Evolutionary conservation across 2,888 invertebrate genomes (phyloP), one percentile per base, ranked within the genome.

Genomic region (Xestia rhomboidea): DNA sequence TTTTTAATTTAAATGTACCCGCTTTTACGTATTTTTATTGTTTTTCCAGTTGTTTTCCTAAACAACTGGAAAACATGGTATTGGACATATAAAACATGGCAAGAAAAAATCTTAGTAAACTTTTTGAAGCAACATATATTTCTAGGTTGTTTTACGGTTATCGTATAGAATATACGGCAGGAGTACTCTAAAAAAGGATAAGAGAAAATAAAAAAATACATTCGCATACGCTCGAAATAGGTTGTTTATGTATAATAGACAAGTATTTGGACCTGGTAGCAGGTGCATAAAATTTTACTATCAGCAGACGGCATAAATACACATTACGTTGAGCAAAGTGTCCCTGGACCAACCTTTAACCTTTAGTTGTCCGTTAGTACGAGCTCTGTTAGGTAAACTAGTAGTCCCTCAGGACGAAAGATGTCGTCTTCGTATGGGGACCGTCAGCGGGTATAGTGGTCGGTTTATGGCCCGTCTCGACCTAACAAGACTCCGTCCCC

Each of bases 401-500:
- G 1, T 62, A 69, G 46, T 71, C 76, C 78, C 75, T 27, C 30
- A 77, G 78, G 80, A 71, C 60, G 49, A 27, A 34, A 41, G 63
- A 68, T 78, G 77, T 81, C 79, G 76, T 66, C 69, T 69, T 73
- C 76, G 73, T 64, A 76, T 78, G 60, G 76, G 66, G 77, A 81
- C 11, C 38, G 76, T 77, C 79, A 69, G 77, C 76, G 83, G 54
- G 79, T 63, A 46, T 34, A 63, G 70, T 64, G 72, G 76, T 71
- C 81, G 66, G 83, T 94, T 94, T 94, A 93, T 90, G 90, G 90
- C 90, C 84, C 86, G 89, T 87, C 90, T 88, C 92, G 91, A 89
- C 92, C 91, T 93, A 92, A 94, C 94, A 93, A 94, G 93, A 92
- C 94, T 93, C 90, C 89, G 85, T 66, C 90, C 91, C 91, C 93